A percentile compares a stretch with the other conserved stretches of the same genome.
These are phyloP conservation scores for Phrynocephalus forsythii DNA, from an alignment of 2,797 vertebrate genomes.

Conservation along the genomic window DNA sequence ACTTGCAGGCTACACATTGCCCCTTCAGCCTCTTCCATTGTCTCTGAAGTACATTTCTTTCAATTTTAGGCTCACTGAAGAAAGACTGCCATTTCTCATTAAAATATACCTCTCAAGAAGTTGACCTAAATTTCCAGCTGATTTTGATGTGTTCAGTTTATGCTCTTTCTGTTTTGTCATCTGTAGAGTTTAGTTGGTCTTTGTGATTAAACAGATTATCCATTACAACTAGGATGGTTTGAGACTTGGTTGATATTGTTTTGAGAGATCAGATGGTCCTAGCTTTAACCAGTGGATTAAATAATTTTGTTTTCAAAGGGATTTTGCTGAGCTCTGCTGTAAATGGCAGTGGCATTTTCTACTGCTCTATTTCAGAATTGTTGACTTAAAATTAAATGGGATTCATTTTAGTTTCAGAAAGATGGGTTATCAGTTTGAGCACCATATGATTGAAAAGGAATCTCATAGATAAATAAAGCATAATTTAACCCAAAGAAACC, in stretches of 20 bases:
- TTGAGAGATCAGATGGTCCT: not conserved
- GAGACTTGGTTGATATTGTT: not conserved
- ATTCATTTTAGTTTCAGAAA: not conserved
- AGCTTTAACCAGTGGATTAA: not conserved
- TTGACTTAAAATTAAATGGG: not conserved
- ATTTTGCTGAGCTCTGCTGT: not conserved
- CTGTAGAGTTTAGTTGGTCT: not conserved
- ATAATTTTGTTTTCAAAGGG: not conserved
- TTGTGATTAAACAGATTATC: not conserved
- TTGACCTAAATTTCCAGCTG: not conserved
- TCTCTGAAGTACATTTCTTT: not conserved
- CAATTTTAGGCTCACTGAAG: not conserved
- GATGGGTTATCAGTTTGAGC: not conserved
- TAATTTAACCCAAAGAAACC: not conserved
- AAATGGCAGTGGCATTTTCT: not conserved
- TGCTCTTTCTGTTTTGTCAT: not conserved
- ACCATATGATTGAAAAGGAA: not conserved
- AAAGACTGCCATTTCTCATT: not conserved
- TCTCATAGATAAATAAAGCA: not conserved
- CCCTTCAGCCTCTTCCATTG: too few relatives aligned
- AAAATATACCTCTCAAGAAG: not conserved
- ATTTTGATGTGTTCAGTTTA: not conserved
- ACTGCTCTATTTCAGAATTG: not conserved
- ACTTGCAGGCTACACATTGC: too few relatives aligned
- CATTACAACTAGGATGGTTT: not conserved